Base-by-base conservation (phyloP, 2,888 invertebrate species). In the Melieria crassipennis region DNA sequence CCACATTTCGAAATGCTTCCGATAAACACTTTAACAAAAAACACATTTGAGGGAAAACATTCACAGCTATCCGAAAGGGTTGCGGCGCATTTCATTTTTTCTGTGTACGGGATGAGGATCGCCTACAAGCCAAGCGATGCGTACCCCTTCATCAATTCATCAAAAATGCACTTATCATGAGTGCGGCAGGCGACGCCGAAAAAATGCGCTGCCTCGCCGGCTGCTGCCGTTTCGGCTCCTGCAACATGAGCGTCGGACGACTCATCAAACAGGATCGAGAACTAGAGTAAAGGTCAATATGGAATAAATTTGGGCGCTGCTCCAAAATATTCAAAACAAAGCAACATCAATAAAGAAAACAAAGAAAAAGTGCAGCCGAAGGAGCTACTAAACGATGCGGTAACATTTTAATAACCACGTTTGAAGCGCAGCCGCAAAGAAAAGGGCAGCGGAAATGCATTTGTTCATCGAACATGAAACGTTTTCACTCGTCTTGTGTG, bases 71-170 rank as follows among this genome's bases (percentile, higher is more conserved):
- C 30, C 30, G 30, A 30, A 30, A 30, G 30, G 30, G 30, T 30
- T 30, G 30, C 30, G 30, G 30, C 30, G 30, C 30, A 30, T 30
- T 30, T 2, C 30, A 3, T 30, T 30, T 30, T 30, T 30, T 30
- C 30, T 30, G 30, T 30, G 30, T 30, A 30, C 30, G 30, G 30
- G 30, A 30, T 30, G 30, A 30, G 30, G 30, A 30, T 30, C 30
- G 30, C 30, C 30, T 30, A 30, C 30, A 30, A 30, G 30, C 30
- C 30, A 30, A 30, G 30, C 30, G 30, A 30, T 30, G 30, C 30
- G 30, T 80, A 79, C 79, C 83, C 83, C 82, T 81, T 82, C 84
- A 83, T 81, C 83, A 82, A 84, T 84, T 82, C 82, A 83, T 83
- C 82, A 83, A 80, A 82, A 81, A 79, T 76, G 73, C 71, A 77